Evolutionary conservation across 2,888 invertebrate species (phyloP).

Genomic region (Meteorus colon): DNA sequence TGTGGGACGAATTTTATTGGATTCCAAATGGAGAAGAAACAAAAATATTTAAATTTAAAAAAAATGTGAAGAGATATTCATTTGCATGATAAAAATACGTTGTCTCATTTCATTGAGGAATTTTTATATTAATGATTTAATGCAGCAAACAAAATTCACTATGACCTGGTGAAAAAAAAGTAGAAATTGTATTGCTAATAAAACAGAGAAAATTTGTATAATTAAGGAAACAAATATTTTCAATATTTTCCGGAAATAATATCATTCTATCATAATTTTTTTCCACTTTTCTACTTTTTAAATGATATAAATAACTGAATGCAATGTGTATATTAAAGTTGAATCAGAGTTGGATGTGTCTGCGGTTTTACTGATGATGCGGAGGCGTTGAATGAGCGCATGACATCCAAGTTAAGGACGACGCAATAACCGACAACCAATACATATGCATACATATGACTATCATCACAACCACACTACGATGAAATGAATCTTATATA

Average conservation of each 20-base stretch:
- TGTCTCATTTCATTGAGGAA: too few species aligned
- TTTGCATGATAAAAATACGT: not conserved
- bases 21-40: not conserved
- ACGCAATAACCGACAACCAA: slow-evolving; percentile 37
- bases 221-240: not conserved
- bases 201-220: not conserved
- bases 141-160: too few species aligned
- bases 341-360: slow-evolving; percentile 19
- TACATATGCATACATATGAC: slow-evolving; percentile 16
- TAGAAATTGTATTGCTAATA: not conserved
- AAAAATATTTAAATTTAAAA: not conserved
- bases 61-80: not conserved
- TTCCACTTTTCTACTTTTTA: not conserved
- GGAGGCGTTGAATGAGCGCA: slow-evolving; percentile 34
- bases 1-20: slow-evolving; percentile 5
- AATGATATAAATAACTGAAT: not conserved
- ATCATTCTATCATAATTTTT: too few species aligned
- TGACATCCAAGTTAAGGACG: slow-evolving; percentile 32
- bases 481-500: not conserved
- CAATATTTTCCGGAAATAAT: not conserved
- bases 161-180: too few species aligned
- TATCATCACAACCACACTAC: slow-evolving; percentile 1
- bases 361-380: slow-evolving; percentile 27
- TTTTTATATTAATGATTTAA: too few species aligned
- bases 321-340: slow-evolving; percentile 15